These are phyloP conservation scores for Labeo calbasu DNA, from an alignment of 2,797 vertebrate species.

Conservation along the genomic window DNA sequence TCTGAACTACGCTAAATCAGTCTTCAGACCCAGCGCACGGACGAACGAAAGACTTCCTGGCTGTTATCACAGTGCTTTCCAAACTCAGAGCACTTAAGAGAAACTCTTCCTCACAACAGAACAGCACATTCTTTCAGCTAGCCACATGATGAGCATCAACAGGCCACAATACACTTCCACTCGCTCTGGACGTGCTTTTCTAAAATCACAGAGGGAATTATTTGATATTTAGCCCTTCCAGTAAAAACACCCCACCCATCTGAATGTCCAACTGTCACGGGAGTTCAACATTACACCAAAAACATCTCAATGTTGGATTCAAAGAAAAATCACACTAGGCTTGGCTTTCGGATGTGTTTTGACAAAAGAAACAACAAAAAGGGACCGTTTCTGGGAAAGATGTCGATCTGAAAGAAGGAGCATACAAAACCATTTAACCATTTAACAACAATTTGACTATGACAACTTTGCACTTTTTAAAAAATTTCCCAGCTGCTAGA, in stretches of 20 bases:
- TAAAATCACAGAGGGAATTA: slow-evolving; percentile 23
- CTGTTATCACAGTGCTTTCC: slow-evolving; percentile 12
- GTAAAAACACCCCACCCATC: slow-evolving; percentile 38
- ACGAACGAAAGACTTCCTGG: slow-evolving; percentile 12
- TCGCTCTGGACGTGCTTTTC: slow-evolving; percentile 3
- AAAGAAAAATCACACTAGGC: slow-evolving; percentile 4
- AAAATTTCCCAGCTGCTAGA: not conserved
- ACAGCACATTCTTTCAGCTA: slow-evolving; percentile 37
- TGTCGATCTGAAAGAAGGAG: not conserved
- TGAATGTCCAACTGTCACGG: slow-evolving; percentile 24
- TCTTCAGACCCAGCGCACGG: not conserved
- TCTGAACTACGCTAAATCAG: not conserved
- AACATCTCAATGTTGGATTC: slow-evolving; percentile 33
- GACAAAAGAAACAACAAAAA: slow-evolving; percentile 29
- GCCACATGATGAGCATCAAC: slow-evolving; percentile 30
- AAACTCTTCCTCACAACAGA: slow-evolving; percentile 33
- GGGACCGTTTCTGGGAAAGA: not conserved
- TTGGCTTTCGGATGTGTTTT: slow-evolving; percentile 16
- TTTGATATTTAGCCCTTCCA: slow-evolving; percentile 34
- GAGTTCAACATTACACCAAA: slow-evolving; percentile 39
- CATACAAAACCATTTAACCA: not conserved
- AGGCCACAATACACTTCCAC: slow-evolving; percentile 27
- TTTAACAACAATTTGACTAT: slow-evolving; percentile 19
- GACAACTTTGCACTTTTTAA: slow-evolving; percentile 8
- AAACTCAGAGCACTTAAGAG: slow-evolving; percentile 32